A percentile compares a stretch with the other conserved stretches of the same genome.
phyloP scores from a whole-genome alignment of 1,140 invertebrate genomes.

The Papilio aristodemus region DNA sequence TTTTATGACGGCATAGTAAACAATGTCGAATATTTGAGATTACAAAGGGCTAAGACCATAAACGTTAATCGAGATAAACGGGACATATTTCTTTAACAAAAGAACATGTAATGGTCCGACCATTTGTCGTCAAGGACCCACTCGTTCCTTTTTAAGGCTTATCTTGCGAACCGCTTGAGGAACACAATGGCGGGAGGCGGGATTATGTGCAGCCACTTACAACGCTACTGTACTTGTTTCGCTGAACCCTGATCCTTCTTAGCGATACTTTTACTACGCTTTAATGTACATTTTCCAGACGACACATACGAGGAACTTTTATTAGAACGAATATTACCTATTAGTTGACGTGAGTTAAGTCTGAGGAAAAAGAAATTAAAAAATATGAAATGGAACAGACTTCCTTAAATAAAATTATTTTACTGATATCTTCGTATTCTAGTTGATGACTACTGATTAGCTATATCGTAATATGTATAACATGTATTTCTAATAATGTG shows the following conservation, averaged over 20 bases:
- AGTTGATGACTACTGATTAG: no score
- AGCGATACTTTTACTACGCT: slow-evolving; percentile 31
- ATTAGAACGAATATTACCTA: neutral
- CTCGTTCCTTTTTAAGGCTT: slow-evolving; percentile 52
- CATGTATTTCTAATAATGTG: no score
- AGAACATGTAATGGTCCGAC: slow-evolving; percentile 38
- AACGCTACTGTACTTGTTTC: slow-evolving; percentile 42
- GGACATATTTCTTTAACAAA: slow-evolving; percentile 47
- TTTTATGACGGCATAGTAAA: slow-evolving; percentile 30
- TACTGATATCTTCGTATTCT: no score
- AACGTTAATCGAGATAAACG: slow-evolving; percentile 47
- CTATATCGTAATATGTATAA: no score
- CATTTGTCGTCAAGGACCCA: slow-evolving; percentile 46
- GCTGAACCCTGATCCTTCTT: slow-evolving; percentile 33
- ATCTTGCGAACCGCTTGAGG: slow-evolving; percentile 51
- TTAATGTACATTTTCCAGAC: slow-evolving; percentile 10
- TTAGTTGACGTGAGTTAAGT: neutral
- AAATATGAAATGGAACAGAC: no score
- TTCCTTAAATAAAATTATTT: no score
- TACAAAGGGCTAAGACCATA: slow-evolving; percentile 21
- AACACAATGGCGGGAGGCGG: slow-evolving; percentile 43
- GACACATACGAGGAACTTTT: slow-evolving; percentile 6
- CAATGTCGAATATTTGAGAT: slow-evolving; percentile 22
- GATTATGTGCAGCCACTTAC: slow-evolving; percentile 44
- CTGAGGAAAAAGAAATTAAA: no score